phyloP scores from a whole-genome alignment of 2,888 invertebrate species.

The Pecten maximus region DNA sequence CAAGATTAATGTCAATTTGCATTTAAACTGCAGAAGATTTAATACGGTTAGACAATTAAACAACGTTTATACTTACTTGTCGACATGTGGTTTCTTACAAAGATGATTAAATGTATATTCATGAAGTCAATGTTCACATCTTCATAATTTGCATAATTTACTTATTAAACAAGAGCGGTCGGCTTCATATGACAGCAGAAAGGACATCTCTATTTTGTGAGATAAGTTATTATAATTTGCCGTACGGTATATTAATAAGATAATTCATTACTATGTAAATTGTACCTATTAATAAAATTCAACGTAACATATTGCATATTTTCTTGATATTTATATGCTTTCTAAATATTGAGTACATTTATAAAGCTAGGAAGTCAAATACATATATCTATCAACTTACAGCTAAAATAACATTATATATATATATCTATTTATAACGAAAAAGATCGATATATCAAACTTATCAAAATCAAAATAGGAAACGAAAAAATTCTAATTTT shows the following conservation, averaged over 20 bases:
- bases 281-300: neutral
- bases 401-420: too few species aligned
- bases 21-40: too few species aligned
- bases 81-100: neutral
- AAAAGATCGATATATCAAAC: too few species aligned
- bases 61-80: neutral
- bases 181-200: neutral
- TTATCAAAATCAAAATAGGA: too few species aligned
- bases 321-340: neutral
- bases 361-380: neutral
- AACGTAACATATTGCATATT: neutral
- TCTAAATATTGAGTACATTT: neutral
- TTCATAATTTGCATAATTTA: neutral
- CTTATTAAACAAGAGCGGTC: neutral
- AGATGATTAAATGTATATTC: neutral
- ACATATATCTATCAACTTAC: neutral
- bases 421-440: too few species aligned
- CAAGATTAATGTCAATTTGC: neutral
- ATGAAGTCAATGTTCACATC: neutral
- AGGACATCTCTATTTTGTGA: neutral
- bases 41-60: neutral
- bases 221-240: slow-evolving; percentile 1
- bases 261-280: neutral
- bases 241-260: neutral
- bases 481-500: too few species aligned